These are phyloP conservation scores for Erythrocercus mccallii DNA, from an alignment of 2,113 vertebrate species.

Conservation along the genomic window DNA sequence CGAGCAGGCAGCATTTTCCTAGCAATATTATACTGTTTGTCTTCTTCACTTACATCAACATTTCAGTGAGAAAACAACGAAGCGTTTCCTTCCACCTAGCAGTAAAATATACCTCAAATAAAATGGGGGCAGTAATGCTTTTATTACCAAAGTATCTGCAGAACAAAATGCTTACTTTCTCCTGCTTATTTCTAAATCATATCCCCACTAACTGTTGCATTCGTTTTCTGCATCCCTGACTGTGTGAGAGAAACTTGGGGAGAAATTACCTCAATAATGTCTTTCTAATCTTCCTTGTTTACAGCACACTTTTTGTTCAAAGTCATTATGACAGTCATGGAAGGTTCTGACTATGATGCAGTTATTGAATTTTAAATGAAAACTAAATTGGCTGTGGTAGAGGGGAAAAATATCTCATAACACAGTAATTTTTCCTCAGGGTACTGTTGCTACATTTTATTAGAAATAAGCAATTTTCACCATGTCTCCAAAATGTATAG, in stretches of 20 bases:
- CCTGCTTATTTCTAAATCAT: slow-evolving; percentile 2
- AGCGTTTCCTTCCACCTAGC: neutral
- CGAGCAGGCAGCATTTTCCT: neutral
- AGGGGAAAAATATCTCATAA: slow-evolving; percentile 65
- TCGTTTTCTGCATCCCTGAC: neutral
- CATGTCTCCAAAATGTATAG: slow-evolving; percentile 40
- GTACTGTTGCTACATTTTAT: slow-evolving; percentile 64
- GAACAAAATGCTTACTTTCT: neutral
- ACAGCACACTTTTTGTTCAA: slow-evolving; percentile 61
- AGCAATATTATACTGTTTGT: neutral
- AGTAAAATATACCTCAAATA: neutral
- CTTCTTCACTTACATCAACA: neutral
- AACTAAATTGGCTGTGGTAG: slow-evolving; percentile 68
- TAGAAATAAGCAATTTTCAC: slow-evolving; percentile 73
- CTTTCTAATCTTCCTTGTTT: slow-evolving; percentile 69
- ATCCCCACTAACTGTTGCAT: neutral
- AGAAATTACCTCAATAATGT: slow-evolving; percentile 59
- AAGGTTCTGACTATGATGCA: slow-evolving; percentile 61
- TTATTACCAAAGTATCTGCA: neutral
- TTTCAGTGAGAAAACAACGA: neutral
- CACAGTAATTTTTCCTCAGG: slow-evolving; percentile 66
- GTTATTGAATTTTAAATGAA: slow-evolving; percentile 75
- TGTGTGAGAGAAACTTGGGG: slow-evolving; percentile 18
- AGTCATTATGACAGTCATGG: slow-evolving; percentile 56
- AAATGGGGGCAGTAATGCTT: neutral